Conservation (phyloP, 1,140 invertebrate genomes). For the Caenorhabditis remanei region DNA sequence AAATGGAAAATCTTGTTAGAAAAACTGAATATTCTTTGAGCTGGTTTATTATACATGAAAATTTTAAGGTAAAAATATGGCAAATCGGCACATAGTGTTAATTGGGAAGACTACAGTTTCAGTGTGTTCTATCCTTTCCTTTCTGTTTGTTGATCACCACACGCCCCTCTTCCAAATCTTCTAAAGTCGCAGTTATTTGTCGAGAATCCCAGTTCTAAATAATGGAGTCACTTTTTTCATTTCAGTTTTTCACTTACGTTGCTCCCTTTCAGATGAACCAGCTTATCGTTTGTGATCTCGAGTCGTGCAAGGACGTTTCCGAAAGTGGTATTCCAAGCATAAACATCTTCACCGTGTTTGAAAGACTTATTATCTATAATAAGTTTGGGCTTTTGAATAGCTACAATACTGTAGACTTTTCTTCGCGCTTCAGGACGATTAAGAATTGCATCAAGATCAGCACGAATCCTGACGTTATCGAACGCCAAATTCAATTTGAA, state of each 20-base stretch:
- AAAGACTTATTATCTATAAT: constrained; percentile 13
- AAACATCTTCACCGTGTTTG: constrained; percentile 31
- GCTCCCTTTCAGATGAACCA: not conserved
- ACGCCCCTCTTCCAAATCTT: constrained; percentile 35
- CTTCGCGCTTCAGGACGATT: not conserved
- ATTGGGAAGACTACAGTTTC: not conserved
- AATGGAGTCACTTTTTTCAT: not conserved
- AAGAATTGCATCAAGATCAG: not conserved
- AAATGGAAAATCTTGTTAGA: too few relatives aligned
- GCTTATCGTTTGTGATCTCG: constrained; percentile 4
- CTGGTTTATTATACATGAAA: constrained; percentile 19
- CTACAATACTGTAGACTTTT: not conserved
- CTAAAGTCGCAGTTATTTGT: constrained; percentile 11
- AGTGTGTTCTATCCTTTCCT: not conserved
- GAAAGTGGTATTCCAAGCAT: constrained; percentile 7
- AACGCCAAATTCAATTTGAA: not conserved
- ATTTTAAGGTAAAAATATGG: not conserved
- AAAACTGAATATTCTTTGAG: not conserved
- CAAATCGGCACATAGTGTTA: not conserved
- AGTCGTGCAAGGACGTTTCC: not conserved
- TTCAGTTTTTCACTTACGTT: not conserved
- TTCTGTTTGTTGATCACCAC: not conserved
- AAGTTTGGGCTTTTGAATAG: constrained; percentile 21
- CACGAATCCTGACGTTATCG: not conserved
- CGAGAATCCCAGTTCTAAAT: constrained; percentile 27